Conservation (phyloP, 2,113 vertebrate genomes). For the Numenius arquata region DNA sequence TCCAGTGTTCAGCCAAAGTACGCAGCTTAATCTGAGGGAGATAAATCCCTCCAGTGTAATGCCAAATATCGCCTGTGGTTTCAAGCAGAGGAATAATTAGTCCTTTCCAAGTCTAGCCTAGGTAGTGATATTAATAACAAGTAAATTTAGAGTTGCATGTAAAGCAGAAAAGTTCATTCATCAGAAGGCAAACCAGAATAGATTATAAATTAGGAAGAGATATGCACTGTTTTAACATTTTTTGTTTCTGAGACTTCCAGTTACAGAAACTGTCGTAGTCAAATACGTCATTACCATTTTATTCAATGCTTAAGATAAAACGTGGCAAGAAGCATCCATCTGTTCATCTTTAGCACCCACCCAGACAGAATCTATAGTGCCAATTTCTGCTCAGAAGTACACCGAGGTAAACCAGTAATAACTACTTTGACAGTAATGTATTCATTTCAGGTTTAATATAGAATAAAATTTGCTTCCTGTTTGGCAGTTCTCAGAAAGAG, state of each 20-base stretch:
- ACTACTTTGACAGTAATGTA: constrained; percentile 29
- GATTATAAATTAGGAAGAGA: not conserved
- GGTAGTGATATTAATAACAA: not conserved
- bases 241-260: not conserved
- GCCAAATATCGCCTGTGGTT: not conserved
- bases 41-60: not conserved
- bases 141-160: not conserved
- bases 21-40: not conserved
- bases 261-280: not conserved
- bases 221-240: not conserved
- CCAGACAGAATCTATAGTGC: constrained; percentile 6
- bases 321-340: constrained; percentile 28
- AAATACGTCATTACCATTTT: not conserved
- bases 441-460: constrained; percentile 30
- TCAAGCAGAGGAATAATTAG: not conserved
- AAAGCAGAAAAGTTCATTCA: constrained; percentile 15
- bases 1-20: not conserved
- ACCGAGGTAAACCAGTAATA: constrained; percentile 22
- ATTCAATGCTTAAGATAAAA: constrained; percentile 15
- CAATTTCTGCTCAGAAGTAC: constrained; percentile 21
- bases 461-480: constrained; percentile 18
- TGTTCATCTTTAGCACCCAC: constrained; percentile 51
- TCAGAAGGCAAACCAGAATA: not conserved
- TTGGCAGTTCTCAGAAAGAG: not conserved
- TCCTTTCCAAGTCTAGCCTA: not conserved